These are phyloP conservation scores for Myotis davidii DNA, from an alignment of 2,113 vertebrate genomes.

Conservation along the genomic window DNA sequence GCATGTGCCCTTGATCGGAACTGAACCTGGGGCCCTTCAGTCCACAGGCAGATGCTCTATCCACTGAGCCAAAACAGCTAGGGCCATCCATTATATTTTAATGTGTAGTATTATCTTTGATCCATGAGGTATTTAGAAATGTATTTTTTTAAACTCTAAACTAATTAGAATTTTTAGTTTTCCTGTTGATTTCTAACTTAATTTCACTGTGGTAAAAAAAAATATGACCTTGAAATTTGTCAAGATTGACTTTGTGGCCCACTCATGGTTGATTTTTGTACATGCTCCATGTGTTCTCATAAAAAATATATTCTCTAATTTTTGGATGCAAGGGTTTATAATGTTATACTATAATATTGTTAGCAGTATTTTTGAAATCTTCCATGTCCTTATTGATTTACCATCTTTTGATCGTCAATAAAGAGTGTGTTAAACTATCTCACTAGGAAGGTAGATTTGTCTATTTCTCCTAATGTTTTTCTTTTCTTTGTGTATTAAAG, in stretches of 20 bases:
- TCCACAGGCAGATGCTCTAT: neutral
- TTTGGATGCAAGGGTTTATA: neutral
- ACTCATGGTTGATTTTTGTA: neutral
- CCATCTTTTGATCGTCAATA: neutral
- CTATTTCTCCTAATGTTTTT: neutral
- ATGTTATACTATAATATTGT: neutral
- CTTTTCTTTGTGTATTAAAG: neutral
- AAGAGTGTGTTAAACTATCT: neutral
- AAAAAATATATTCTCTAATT: neutral
- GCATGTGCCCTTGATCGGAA: no score
- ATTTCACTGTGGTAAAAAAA: neutral
- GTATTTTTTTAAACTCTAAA: neutral
- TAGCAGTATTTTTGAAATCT: neutral
- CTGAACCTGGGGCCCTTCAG: neutral
- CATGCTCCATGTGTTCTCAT: neutral
- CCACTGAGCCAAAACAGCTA: neutral
- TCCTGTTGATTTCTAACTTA: neutral
- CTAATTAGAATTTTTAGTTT: neutral
- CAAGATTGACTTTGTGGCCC: neutral
- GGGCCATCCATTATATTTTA: neutral
- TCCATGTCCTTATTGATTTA: neutral
- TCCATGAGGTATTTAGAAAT: neutral
- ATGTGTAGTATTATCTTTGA: neutral
- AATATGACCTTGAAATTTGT: neutral
- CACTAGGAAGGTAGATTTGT: neutral